Evolutionary conservation across 1,140 invertebrate genomes (phyloP).

Genomic region (Habropoda laboriosa): DNA sequence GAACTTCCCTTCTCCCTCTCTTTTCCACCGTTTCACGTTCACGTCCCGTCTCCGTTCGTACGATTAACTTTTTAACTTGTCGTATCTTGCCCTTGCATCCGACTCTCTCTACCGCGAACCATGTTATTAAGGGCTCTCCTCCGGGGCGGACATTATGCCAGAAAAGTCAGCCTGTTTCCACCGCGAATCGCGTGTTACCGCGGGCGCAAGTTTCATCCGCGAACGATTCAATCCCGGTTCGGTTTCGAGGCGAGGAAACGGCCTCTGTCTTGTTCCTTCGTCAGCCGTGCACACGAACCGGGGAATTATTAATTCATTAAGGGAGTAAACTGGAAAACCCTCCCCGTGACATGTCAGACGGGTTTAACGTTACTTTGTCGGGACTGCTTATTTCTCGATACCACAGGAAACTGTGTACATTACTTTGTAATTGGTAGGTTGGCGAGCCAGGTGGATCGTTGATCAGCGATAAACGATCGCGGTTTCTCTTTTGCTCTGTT

Average conservation of each 20-base stretch:
- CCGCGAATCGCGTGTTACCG: background rate
- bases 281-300: background rate
- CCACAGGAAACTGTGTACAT: background rate
- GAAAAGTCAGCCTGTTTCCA: background rate
- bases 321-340: background rate
- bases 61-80: slow-evolving; percentile 56
- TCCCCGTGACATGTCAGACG: background rate
- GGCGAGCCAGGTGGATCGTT: background rate
- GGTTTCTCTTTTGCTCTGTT: background rate
- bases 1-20: background rate
- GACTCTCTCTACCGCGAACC: background rate
- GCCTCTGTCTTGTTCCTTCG: background rate
- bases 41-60: background rate
- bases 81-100: slow-evolving; percentile 31
- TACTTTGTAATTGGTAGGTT: background rate
- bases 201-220: background rate
- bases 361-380: background rate
- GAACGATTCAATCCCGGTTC: background rate
- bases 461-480: background rate
- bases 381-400: background rate
- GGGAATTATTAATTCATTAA: slow-evolving; percentile 19
- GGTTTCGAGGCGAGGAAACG: too few relatives aligned
- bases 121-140: slow-evolving; percentile 39
- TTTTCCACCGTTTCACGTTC: background rate
- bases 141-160: slow-evolving; percentile 4